Evolutionary conservation across 2,888 invertebrate genomes (phyloP).

Genomic region (Megamerina dolium): DNA sequence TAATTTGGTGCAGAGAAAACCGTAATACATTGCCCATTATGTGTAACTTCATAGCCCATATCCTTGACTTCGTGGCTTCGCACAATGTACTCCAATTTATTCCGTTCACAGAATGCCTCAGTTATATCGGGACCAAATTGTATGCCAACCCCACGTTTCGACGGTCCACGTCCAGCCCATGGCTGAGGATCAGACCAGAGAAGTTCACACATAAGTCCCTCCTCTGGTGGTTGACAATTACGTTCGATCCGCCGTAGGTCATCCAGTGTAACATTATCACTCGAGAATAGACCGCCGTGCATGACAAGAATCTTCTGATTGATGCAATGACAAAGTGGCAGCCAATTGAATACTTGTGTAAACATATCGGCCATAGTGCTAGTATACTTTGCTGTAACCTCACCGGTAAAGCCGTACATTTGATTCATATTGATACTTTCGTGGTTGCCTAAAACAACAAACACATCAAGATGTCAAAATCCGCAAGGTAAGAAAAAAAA

Average conservation of each 20-base stretch:
- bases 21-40: conserved; percentile 93
- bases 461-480: neutral
- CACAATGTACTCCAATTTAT: conserved; percentile 88
- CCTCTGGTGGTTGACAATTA: conserved; percentile 95
- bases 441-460: conserved; percentile 76
- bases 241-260: conserved; percentile 85
- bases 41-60: conserved; percentile 91
- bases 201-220: conserved; percentile 96
- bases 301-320: conserved; percentile 80
- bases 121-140: conserved; percentile 99
- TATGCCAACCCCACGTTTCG: conserved; percentile 95
- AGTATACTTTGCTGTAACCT: conserved; percentile 93
- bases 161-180: conserved; percentile 78
- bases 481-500: neutral
- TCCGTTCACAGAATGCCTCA: conserved; percentile 70
- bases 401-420: conserved; percentile 99
- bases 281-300: conserved; percentile 97
- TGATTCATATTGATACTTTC: conserved; percentile 98
- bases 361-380: conserved; percentile 94
- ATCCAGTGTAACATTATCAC: conserved; percentile 86
- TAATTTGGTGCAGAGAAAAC: conserved; percentile 99
- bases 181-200: conserved; percentile 98
- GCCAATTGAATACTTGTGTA: conserved; percentile 97
- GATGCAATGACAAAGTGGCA: conserved; percentile 93
- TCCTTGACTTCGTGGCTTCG: conserved; percentile 97